phyloP scores from a whole-genome alignment of 2,888 invertebrate genomes.

The Miltochrista miniata region DNA sequence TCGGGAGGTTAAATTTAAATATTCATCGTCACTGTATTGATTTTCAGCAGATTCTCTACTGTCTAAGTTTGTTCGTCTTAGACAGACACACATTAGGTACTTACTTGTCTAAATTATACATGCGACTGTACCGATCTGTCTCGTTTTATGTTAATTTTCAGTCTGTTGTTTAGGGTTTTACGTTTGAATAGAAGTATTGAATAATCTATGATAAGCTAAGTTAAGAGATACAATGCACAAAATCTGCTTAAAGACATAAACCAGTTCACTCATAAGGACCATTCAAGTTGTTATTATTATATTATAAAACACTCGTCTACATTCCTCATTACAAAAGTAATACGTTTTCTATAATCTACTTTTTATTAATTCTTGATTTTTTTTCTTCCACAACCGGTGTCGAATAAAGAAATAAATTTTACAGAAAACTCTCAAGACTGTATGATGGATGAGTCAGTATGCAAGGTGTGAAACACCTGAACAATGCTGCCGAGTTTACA shows the following conservation, averaged over 20 bases:
- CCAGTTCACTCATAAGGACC: too few species aligned
- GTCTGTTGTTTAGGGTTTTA: too few species aligned
- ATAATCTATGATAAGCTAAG: too few species aligned
- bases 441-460: conserved; percentile 45
- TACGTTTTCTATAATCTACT: too few species aligned
- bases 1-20: not conserved
- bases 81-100: conserved; percentile 3
- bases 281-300: too few species aligned
- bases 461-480: conserved; percentile 42
- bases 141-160: too few species aligned
- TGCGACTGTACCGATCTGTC: too few species aligned
- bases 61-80: conserved; percentile 5
- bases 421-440: conserved; percentile 37
- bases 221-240: too few species aligned
- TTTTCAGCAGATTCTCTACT: conserved; percentile 14
- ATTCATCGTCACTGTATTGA: conserved; percentile 16
- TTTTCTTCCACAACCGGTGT: not conserved
- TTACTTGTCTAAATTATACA: conserved; percentile 8
- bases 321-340: too few species aligned
- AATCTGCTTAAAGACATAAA: too few species aligned
- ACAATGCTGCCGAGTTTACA: conserved; percentile 51
- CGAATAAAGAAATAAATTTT: conserved; percentile 3
- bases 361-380: not conserved
- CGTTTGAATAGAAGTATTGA: too few species aligned
- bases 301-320: too few species aligned